Evolutionary conservation across 2,797 vertebrate genomes (phyloP), one percentile per base, ranked within the genome.

Genomic region (Mareca strepera): DNA sequence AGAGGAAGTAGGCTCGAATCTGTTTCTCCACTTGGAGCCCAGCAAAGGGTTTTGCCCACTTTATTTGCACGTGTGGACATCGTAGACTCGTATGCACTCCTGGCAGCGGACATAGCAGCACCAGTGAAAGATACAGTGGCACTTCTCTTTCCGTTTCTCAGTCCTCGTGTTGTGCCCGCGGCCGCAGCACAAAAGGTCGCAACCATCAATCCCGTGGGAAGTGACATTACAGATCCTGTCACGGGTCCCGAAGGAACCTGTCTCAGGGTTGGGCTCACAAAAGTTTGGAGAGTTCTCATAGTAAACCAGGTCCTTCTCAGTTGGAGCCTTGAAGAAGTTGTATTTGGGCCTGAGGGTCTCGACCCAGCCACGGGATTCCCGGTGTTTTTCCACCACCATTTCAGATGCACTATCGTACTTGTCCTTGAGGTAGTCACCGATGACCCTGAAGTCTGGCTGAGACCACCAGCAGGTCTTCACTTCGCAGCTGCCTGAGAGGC

Each of bases 381-480:
- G 98, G 86, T 99, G 99, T 76, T 99, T 99, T 95, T 99, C 99
- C 94, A 99, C 99, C 88, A 99, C 98, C 99, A 99, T 99, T 96
- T 99, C 99, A 0, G 99, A 99, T 9, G 99, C 99, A 12, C 99
- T 99, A 97, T 99, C 99, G 1, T 99, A 99, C 96, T 99, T 99
- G 97, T 99, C 99, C 97, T 99, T 99, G 97, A 99, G 99, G 98
- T 99, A 99, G 98, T 99, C 99, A 1, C 99, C 99, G 2, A 99
- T 98, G 70, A 98, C 98, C 68, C 99, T 97, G 97, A 99, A 99
- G 93, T 99, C 99, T 0, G 99, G 99, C 97, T 99, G 99, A 25
- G 99, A 99, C 98, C 99, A 99, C 99, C 99, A 99, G 97, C 99
- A 99, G 1, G 99, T 99, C 97, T 99, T 99, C 81, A 99, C 99